Evolutionary conservation across 2,797 vertebrate genomes (phyloP).

Genomic region (Cyprinella venusta): DNA sequence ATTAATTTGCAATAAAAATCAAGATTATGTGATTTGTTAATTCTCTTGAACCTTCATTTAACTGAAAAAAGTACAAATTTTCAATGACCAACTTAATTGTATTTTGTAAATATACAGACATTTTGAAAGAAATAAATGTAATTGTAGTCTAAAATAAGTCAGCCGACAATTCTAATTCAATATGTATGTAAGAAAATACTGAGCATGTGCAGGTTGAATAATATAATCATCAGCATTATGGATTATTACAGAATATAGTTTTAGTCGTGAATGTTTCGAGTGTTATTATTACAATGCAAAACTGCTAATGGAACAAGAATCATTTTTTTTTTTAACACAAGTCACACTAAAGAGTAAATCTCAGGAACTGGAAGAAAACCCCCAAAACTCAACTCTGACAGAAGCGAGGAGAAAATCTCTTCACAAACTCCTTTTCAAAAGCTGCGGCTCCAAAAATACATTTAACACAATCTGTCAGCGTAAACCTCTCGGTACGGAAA

Average conservation of each 20-base stretch:
- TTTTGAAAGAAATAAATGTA: neutral
- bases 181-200: neutral
- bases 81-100: neutral
- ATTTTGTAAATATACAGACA: neutral
- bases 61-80: neutral
- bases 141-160: neutral
- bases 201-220: neutral
- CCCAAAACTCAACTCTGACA: neutral
- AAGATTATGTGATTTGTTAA: neutral
- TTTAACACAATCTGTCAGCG: slow-evolving; percentile 2
- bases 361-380: neutral
- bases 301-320: neutral
- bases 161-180: neutral
- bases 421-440: neutral
- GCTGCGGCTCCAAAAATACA: slow-evolving; percentile 15
- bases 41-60: neutral
- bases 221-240: neutral
- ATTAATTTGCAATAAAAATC: neutral
- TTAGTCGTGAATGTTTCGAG: neutral
- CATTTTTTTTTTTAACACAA: neutral
- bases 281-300: neutral
- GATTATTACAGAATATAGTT: neutral
- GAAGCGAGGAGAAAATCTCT: neutral
- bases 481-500: neutral
- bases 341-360: neutral